Conservation (phyloP, 2,113 vertebrate species). For the Todiramphus chloris region DNA sequence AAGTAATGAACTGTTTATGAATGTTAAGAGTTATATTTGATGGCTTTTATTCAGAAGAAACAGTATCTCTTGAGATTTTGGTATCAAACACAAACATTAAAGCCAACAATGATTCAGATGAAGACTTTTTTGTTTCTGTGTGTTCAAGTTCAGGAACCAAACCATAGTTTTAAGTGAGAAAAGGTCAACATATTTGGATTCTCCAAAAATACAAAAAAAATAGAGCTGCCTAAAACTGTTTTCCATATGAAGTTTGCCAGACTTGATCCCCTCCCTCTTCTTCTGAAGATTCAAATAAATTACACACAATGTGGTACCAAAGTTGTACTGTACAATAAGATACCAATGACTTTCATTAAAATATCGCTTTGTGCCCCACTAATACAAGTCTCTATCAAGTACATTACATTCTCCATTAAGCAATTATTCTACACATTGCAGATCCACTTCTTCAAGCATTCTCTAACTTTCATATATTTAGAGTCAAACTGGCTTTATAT, state of each 20-base stretch:
- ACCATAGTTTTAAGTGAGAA: background rate
- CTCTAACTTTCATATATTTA: background rate
- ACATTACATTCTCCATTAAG: background rate
- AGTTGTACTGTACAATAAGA: background rate
- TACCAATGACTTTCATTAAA: background rate
- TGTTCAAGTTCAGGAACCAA: background rate
- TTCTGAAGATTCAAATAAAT: background rate
- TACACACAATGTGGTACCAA: accelerated
- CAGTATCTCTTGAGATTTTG: background rate
- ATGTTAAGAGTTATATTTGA: background rate
- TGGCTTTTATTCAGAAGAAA: background rate
- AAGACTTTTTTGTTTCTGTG: background rate
- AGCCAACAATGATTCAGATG: background rate
- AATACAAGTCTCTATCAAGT: background rate
- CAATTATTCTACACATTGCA: background rate
- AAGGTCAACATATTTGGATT: background rate
- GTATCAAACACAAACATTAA: background rate
- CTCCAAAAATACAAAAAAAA: background rate
- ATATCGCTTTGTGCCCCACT: background rate
- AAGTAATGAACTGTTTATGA: background rate
- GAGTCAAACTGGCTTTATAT: background rate
- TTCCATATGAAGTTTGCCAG: background rate
- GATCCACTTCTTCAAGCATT: background rate
- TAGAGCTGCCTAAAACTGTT: background rate
- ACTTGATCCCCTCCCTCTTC: background rate